Conservation (phyloP, 2,888 invertebrate genomes). For the Eulithis prunata region DNA sequence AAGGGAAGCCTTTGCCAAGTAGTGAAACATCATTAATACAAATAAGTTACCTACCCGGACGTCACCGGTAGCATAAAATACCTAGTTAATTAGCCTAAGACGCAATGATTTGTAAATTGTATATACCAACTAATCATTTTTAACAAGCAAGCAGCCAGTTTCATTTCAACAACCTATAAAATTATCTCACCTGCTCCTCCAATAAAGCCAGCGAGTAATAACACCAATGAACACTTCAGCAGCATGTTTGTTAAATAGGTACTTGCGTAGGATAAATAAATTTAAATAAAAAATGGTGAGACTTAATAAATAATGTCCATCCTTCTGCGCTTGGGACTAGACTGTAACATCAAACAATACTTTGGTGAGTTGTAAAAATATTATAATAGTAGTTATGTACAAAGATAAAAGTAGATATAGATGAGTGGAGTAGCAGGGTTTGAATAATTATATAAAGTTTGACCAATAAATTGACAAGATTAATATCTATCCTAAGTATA, state of each 20-base stretch:
- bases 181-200: slow-evolving; percentile 58
- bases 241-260: slow-evolving; percentile 55
- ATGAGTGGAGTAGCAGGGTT: background rate
- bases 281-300: background rate
- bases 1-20: too few relatives aligned
- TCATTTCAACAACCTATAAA: too few relatives aligned
- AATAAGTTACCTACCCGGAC: too few relatives aligned
- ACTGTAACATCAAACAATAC: slow-evolving; percentile 35
- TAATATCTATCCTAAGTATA: too few relatives aligned
- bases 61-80: too few relatives aligned
- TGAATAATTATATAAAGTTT: too few relatives aligned
- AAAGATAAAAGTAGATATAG: slow-evolving; percentile 8
- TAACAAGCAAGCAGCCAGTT: too few relatives aligned
- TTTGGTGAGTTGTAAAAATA: slow-evolving; percentile 12
- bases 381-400: slow-evolving; percentile 1
- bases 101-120: too few relatives aligned
- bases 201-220: slow-evolving; percentile 54
- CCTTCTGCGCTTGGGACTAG: slow-evolving; percentile 48
- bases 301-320: slow-evolving; percentile 40
- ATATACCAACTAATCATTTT: too few relatives aligned
- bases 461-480: too few relatives aligned
- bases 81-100: too few relatives aligned
- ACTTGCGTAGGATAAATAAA: background rate
- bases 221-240: slow-evolving; percentile 59
- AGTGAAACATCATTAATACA: too few relatives aligned